A percentile compares a stretch with the other conserved stretches of the same genome.
phyloP scores from a whole-genome alignment of 2,113 vertebrate species.

The Thalassoma bifasciatum region DNA sequence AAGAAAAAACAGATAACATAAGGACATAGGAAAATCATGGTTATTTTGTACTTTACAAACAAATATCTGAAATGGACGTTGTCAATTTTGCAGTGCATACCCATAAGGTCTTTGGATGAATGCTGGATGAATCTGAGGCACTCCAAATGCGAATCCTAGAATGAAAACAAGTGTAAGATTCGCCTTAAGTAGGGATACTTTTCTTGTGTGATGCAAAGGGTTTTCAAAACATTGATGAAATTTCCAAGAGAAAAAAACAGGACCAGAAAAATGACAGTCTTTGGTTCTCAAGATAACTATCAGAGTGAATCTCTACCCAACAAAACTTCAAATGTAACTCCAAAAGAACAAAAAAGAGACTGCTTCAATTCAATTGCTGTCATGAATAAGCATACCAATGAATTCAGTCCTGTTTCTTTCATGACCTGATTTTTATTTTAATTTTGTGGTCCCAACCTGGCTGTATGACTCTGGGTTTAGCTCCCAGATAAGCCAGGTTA shows the following conservation, averaged over 20 bases:
- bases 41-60: conserved; percentile 5
- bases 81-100: conserved; percentile 79
- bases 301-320: not conserved
- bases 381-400: no score
- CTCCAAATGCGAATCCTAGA: conserved; percentile 94
- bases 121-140: conserved; percentile 95
- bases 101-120: conserved; percentile 97
- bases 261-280: no score
- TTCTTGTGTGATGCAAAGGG: not conserved
- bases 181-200: not conserved
- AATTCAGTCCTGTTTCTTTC: conserved; percentile 11
- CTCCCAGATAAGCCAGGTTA: conserved; percentile 96
- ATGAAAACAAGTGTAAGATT: conserved; percentile 61
- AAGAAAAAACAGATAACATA: conserved; percentile 20
- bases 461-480: conserved; percentile 96
- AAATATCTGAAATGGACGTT: conserved; percentile 17
- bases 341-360: not conserved
- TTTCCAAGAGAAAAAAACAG: no score
- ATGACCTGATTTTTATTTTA: conserved; percentile 20
- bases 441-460: conserved; percentile 85
- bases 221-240: not conserved
- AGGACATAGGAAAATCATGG: not conserved
- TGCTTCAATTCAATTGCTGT: not conserved
- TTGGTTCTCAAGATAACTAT: no score
- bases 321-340: not conserved